Percentiles rank a stretch among this genome's conserved stretches.
These are phyloP conservation scores for Nomia melanderi DNA, from an alignment of 1,140 invertebrate species.

Conservation along the genomic window DNA sequence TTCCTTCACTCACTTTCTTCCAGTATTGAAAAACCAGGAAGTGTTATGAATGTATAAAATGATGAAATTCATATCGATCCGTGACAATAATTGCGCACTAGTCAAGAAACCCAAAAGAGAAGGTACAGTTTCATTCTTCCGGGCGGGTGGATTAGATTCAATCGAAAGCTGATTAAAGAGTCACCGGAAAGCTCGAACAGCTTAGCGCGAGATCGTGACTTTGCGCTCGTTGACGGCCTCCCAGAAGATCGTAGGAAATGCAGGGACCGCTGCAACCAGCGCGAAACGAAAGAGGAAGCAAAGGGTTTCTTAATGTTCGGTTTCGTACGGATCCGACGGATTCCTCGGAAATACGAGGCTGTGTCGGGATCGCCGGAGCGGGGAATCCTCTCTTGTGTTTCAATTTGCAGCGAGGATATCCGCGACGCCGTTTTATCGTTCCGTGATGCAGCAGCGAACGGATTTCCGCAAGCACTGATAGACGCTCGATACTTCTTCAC, in stretches of 20 bases:
- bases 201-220: background rate
- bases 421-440: background rate
- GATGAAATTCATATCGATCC: no score
- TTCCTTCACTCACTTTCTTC: no score
- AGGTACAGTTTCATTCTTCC: no score
- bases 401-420: slow-evolving; percentile 6
- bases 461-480: background rate
- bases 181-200: background rate
- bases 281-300: background rate
- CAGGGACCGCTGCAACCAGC: background rate
- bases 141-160: no score
- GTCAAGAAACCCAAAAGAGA: no score
- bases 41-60: no score
- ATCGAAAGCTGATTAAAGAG: no score
- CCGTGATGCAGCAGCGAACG: background rate
- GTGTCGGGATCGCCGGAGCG: background rate
- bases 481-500: background rate
- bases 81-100: no score
- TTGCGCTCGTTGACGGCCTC: background rate
- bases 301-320: slow-evolving; percentile 10
- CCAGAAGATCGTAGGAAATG: background rate
- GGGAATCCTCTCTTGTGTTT: slow-evolving; percentile 12
- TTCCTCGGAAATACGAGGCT: background rate
- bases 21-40: no score
- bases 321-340: background rate